A percentile compares a stretch with the other conserved stretches of the same genome.
These are phyloP conservation scores for Ommatoiulus sabulosus DNA, from an alignment of 2,888 invertebrate species.

Conservation along the genomic window DNA sequence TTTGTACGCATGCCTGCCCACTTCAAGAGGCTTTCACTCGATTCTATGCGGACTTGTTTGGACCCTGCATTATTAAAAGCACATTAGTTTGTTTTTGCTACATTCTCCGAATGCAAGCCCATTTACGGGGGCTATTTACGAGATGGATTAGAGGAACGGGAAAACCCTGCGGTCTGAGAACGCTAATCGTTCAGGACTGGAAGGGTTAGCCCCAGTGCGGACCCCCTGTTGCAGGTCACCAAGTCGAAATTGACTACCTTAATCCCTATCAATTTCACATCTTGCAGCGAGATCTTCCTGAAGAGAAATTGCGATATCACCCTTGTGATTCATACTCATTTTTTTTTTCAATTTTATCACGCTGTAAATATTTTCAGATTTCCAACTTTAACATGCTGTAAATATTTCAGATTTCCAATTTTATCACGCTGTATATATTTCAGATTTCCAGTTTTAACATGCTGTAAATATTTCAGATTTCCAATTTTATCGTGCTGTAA, in stretches of 20 bases:
- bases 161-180: slow-evolving; percentile 1
- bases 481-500: too few relatives aligned
- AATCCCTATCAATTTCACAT: neutral
- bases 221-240: neutral
- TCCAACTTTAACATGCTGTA: too few relatives aligned
- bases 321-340: too few relatives aligned
- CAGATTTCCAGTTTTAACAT: too few relatives aligned
- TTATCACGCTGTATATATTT: too few relatives aligned
- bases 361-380: too few relatives aligned
- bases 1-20: slow-evolving; percentile 38
- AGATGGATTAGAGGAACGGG: slow-evolving; percentile 5
- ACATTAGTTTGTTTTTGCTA: slow-evolving; percentile 43
- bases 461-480: too few relatives aligned
- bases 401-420: too few relatives aligned
- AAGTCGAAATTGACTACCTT: neutral
- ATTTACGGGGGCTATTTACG: slow-evolving; percentile 26
- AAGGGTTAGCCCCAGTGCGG: neutral
- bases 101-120: neutral
- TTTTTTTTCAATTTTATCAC: too few relatives aligned
- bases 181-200: slow-evolving; percentile 2
- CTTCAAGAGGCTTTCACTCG: slow-evolving; percentile 9
- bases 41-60: slow-evolving; percentile 17
- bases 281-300: neutral
- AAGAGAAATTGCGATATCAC: neutral
- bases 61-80: slow-evolving; percentile 17